Percentiles rank a stretch among this genome's conserved stretches.
Evolutionary conservation across 2,113 vertebrate genomes (phyloP).

Genomic region (Notechis scutatus): DNA sequence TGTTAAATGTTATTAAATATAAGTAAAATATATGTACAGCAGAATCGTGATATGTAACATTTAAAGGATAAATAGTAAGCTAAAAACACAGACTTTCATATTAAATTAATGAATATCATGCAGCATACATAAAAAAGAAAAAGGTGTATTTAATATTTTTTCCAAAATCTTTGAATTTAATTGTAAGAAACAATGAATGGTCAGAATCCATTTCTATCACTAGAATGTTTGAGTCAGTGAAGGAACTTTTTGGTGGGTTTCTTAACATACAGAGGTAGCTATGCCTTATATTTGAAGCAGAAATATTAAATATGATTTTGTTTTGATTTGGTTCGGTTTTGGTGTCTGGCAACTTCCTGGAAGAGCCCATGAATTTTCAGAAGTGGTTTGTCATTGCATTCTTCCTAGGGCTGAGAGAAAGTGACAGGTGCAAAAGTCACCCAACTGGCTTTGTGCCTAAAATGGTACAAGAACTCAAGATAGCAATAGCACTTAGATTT

Average conservation of each 20-base stretch:
- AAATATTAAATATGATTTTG: background rate
- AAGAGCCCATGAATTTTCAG: background rate
- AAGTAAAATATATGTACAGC: background rate
- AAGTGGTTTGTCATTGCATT: background rate
- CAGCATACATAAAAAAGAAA: conserved; percentile 49
- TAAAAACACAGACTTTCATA: conserved; percentile 49
- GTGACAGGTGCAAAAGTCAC: background rate
- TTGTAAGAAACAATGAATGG: background rate
- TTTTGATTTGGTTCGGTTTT: background rate
- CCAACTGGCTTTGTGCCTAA: background rate
- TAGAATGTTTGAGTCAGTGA: background rate
- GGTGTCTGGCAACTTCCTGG: background rate
- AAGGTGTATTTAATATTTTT: background rate
- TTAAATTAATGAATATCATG: conserved; percentile 56
- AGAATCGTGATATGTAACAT: background rate
- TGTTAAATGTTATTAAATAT: background rate
- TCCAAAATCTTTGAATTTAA: background rate
- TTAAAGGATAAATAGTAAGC: conserved; percentile 22
- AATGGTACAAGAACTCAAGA: background rate
- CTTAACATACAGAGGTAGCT: background rate
- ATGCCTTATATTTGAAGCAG: background rate
- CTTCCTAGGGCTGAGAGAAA: background rate
- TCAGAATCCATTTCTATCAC: background rate
- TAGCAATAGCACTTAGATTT: no score
- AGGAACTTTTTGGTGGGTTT: background rate